Evolutionary conservation across 2,888 invertebrate species (phyloP).

Genomic region (Plebejus argus): DNA sequence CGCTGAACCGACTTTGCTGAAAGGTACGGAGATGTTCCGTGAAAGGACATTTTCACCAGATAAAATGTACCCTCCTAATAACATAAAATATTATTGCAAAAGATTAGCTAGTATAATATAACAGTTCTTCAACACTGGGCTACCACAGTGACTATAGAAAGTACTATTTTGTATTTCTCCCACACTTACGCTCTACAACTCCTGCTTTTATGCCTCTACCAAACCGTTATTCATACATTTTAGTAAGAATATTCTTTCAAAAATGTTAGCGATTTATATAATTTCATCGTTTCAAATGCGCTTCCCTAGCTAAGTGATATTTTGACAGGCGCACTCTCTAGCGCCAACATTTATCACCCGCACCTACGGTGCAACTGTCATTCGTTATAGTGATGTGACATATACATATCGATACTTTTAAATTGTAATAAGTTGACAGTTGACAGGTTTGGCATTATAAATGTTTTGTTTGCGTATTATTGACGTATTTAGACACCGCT

Average conservation of each 20-base stretch:
- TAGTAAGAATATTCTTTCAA: neutral
- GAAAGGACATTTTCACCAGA: too few relatives aligned
- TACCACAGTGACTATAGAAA: too few relatives aligned
- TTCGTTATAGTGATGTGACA: slow-evolving; percentile 11
- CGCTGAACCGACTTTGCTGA: too few relatives aligned
- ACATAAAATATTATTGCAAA: too few relatives aligned
- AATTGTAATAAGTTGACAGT: neutral
- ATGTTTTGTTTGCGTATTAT: neutral
- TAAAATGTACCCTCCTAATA: too few relatives aligned
- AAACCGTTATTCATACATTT: neutral
- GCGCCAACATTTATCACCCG: slow-evolving; percentile 19
- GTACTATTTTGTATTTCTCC: too few relatives aligned
- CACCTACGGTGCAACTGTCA: slow-evolving; percentile 17
- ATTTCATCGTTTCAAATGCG: slow-evolving; percentile 8
- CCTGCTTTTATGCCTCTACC: too few relatives aligned
- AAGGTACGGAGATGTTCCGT: too few relatives aligned
- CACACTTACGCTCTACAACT: too few relatives aligned
- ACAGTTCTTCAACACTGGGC: too few relatives aligned
- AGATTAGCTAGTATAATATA: too few relatives aligned
- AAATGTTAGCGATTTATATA: neutral
- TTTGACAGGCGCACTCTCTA: slow-evolving; percentile 26
- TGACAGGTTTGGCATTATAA: neutral
- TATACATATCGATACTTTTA: neutral
- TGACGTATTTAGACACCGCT: neutral
- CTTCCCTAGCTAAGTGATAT: slow-evolving; percentile 21